These are phyloP conservation scores for Oryzaephilus surinamensis DNA, from an alignment of 1,140 invertebrate species.

Conservation along the genomic window DNA sequence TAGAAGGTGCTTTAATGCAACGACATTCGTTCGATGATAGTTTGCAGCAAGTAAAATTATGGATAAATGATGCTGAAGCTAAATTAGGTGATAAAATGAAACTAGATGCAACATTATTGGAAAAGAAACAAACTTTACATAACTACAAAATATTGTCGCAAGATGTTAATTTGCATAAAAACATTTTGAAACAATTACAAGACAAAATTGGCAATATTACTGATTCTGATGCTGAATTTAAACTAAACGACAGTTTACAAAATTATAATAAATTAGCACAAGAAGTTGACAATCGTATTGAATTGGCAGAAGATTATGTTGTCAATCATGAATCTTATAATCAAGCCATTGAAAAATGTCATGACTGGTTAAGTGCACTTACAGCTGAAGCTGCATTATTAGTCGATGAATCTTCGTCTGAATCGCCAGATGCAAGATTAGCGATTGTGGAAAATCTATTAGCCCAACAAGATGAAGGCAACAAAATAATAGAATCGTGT, in stretches of 20 bases:
- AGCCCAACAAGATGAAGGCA: conserved; percentile 59
- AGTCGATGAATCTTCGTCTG: conserved; percentile 56
- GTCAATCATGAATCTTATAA: conserved; percentile 72
- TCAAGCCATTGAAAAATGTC: conserved; percentile 61
- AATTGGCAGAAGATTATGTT: conserved; percentile 58
- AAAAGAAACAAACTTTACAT: conserved; percentile 77
- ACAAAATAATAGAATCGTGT: conserved; percentile 58
- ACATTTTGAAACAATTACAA: conserved; percentile 64
- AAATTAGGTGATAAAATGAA: conserved; percentile 57
- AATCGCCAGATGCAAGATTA: conserved; percentile 63
- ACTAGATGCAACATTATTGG: conserved; percentile 62
- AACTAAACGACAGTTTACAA: conserved; percentile 55
- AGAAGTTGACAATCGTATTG: conserved; percentile 56
- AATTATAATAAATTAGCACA: conserved; percentile 57
- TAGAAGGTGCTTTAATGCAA: conserved; percentile 77
- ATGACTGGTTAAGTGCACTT: conserved; percentile 62
- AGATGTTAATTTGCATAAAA: conserved; percentile 71
- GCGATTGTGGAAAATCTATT: conserved; percentile 64
- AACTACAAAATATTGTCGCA: conserved; percentile 63
- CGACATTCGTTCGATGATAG: conserved; percentile 85
- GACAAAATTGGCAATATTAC: conserved; percentile 61
- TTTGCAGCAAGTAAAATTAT: conserved; percentile 68
- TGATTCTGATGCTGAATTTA: conserved; percentile 62
- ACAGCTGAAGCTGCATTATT: conserved; percentile 54
- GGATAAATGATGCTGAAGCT: conserved; percentile 62